Conservation (phyloP, 30 jellyfish, hydroid and myxozoan genomes). For the Aurelia aurita region DNA sequence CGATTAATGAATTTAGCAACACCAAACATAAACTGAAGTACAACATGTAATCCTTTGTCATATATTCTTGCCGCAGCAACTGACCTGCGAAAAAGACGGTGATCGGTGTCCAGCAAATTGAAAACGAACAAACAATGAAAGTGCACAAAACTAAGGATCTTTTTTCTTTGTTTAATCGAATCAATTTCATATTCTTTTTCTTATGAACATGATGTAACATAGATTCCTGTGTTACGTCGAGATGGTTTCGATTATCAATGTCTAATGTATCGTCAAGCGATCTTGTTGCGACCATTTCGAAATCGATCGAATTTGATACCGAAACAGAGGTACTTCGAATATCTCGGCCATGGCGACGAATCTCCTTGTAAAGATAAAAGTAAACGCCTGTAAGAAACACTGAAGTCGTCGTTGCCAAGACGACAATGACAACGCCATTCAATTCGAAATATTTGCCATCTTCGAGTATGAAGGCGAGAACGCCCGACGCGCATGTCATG, state of each 20-base stretch:
- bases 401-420: constrained; percentile 50
- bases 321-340: constrained; percentile 60
- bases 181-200: background rate
- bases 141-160: constrained; percentile 56
- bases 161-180: constrained; percentile 37
- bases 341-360: constrained; percentile 66
- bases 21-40: constrained; percentile 54
- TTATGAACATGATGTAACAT: background rate
- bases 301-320: constrained; percentile 25
- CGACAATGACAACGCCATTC: constrained; percentile 53
- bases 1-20: constrained; percentile 53
- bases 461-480: constrained; percentile 41
- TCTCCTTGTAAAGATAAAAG: constrained; percentile 58
- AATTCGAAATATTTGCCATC: constrained; percentile 52
- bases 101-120: constrained; percentile 72
- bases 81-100: constrained; percentile 54
- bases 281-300: constrained; percentile 35
- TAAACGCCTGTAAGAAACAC: constrained; percentile 59
- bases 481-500: constrained; percentile 44
- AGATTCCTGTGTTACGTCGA: constrained; percentile 35
- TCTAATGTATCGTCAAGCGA: constrained; percentile 40
- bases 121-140: constrained; percentile 54
- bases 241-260: background rate
- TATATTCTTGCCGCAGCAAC: constrained; percentile 14
- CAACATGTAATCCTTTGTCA: constrained; percentile 51